Evolutionary conservation across 1,140 invertebrate genomes (phyloP).

Genomic region (Anastatus disparis): DNA sequence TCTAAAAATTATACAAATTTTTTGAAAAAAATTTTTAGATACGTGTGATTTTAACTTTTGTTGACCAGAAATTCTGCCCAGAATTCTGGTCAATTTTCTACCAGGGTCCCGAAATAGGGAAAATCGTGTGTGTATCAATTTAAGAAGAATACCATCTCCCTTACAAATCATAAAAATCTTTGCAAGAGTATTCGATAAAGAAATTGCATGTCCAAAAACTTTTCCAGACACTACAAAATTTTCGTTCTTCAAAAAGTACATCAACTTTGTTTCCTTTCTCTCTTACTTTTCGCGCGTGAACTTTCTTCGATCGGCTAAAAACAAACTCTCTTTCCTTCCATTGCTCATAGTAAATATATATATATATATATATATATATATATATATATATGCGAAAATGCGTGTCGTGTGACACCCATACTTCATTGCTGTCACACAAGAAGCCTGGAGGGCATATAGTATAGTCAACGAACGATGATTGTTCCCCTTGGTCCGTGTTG

Average conservation of each 20-base stretch:
- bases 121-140: too few relatives aligned
- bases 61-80: too few relatives aligned
- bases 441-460: constrained; percentile 42
- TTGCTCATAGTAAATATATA: too few relatives aligned
- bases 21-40: too few relatives aligned
- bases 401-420: constrained; percentile 35
- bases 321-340: constrained; percentile 47
- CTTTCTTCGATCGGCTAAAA: constrained; percentile 45
- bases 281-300: constrained; percentile 20
- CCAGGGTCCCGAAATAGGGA: too few relatives aligned
- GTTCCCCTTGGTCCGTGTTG: constrained; percentile 50
- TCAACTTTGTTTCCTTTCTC: constrained; percentile 28
- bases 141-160: too few relatives aligned
- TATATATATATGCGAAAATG: constrained; percentile 44
- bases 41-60: too few relatives aligned
- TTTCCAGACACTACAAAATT: neutral
- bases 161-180: neutral
- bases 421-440: constrained; percentile 48
- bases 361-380: too few relatives aligned
- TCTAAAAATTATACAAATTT: too few relatives aligned
- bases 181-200: neutral
- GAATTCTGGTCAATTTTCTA: too few relatives aligned
- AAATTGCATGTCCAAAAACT: neutral
- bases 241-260: neutral
- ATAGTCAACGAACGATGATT: constrained; percentile 46